Evolutionary conservation across 1,140 invertebrate species (phyloP), one percentile per base, ranked within the genome.

Genomic region (Sinella curviseta): DNA sequence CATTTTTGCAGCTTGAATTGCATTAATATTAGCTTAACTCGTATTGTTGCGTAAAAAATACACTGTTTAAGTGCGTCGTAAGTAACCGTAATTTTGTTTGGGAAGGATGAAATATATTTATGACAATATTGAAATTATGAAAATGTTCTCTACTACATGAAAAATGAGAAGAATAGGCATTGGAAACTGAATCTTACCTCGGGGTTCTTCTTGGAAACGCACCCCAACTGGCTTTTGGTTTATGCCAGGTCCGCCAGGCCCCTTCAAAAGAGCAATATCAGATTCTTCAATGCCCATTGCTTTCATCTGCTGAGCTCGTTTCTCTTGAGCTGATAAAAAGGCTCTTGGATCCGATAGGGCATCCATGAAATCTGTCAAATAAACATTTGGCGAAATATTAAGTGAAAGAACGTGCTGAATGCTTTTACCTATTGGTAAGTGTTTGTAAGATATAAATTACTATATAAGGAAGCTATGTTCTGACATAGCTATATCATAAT

Each of bases 301-400:
- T 85, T 95, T 94, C 92, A 98, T 94, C 86, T 97, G 95, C 85
- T 96, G 93, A 12, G 93, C 92, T 81, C 95, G 90, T 86, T 96
- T 96, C 83, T 95, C 92, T 89, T 90, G 94, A n/a, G 94, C 93
- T 1, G 94, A 94, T 84, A 96, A 90, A 87, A 97, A 97, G 39
- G 95, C 96, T 82, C 95, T 90, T 0, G 98, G 98, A 87, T 98
- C 97, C 48, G 96, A 97, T 76, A 99, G 88, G 12, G 97, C 97
- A 82, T 97, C 97, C 93, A 99, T 99, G 85, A 99, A 94, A 87
- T 97, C 97, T 95, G 84, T 1, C 86, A 87, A 79, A 78, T 76
- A 83, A 57, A 31, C 70, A 30, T 8, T 8, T 30, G 3, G 31
- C 30, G 17, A 34, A 74, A 34, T 14, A 67, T 67, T 8, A 8